These are phyloP conservation scores for Aplodontia rufa DNA, from an alignment of 2,113 vertebrate genomes.

Conservation along the genomic window DNA sequence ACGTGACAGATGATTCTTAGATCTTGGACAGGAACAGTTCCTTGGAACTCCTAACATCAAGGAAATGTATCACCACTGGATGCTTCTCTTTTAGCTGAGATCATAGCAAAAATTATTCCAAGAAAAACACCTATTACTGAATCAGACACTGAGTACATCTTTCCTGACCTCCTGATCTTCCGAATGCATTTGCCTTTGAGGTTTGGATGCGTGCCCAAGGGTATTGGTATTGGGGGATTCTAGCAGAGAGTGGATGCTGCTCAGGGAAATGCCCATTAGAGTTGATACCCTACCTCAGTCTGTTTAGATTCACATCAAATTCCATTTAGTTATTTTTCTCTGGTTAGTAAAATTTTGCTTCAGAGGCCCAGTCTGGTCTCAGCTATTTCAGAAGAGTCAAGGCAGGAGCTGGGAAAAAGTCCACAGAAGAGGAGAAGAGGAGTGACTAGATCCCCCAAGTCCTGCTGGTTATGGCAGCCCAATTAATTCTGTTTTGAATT, in stretches of 20 bases:
- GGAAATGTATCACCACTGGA: neutral
- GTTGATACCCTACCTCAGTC: neutral
- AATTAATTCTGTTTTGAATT: neutral
- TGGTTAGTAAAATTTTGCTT: neutral
- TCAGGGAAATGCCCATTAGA: neutral
- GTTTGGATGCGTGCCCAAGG: neutral
- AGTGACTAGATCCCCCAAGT: no score
- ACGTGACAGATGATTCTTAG: neutral
- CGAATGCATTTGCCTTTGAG: neutral
- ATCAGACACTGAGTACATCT: neutral
- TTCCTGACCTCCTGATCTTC: neutral
- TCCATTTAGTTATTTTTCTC: neutral
- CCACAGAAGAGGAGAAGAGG: neutral
- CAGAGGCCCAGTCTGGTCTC: neutral
- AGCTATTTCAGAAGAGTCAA: neutral
- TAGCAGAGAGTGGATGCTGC: neutral
- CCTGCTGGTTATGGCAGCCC: neutral
- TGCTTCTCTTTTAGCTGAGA: neutral
- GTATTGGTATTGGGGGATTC: neutral
- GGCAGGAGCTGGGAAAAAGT: neutral
- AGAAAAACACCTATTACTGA: neutral
- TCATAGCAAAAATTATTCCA: neutral
- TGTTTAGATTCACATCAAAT: neutral
- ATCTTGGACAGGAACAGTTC: neutral
- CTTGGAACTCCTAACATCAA: neutral